Base-by-base conservation (phyloP, 2,797 vertebrate genomes). In the Rhynchonycteris naso region DNA sequence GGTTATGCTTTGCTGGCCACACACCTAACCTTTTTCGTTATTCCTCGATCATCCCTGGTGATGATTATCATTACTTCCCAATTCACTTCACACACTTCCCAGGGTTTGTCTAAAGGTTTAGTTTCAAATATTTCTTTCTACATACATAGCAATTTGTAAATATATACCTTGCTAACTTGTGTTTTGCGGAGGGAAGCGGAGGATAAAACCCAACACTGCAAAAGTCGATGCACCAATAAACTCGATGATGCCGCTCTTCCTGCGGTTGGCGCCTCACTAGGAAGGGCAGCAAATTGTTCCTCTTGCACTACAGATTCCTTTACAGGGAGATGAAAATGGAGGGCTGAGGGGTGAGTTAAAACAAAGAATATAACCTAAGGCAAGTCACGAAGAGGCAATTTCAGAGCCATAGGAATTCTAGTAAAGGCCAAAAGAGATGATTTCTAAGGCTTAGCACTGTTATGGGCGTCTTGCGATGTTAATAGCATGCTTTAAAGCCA, bases 401-500 rank as follows among this genome's bases (percentile, higher is more conserved):
- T 97, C 66, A 93, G 97, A 97, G 88, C 95, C 90, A 87, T 24
- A 69, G 93, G 97, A 97, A 93, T 94, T 35, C 93, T 26, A 87
- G 76, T 88, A 38, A 93, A 94, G 89, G 96, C 81, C 96, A 95
- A 97, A 96, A 93, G 71, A 97, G 97, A 95, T 90, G 86, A 47
- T 97, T 98, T 96, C 28, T 71, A 63, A 92, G 84, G 63, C 95
- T 94, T 97, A 92, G 92, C 18, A n/a, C 93, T 96, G 90, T 59
- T 80, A 78, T 95, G 24, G 15, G 89, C 83, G 65, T 95, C 94
- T 96, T 82, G 43, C 12, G 24, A 95, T 96, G 95, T 65, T 97
- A 95, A 94, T 97, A 96, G 82, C 91, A 96, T 81, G 72, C 82
- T 98, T 97, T 95, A 97, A 97, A 97, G 94, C 86, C 93, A 95